phyloP scores from a whole-genome alignment of 1,140 invertebrate species.

The Laupala kohalensis region DNA sequence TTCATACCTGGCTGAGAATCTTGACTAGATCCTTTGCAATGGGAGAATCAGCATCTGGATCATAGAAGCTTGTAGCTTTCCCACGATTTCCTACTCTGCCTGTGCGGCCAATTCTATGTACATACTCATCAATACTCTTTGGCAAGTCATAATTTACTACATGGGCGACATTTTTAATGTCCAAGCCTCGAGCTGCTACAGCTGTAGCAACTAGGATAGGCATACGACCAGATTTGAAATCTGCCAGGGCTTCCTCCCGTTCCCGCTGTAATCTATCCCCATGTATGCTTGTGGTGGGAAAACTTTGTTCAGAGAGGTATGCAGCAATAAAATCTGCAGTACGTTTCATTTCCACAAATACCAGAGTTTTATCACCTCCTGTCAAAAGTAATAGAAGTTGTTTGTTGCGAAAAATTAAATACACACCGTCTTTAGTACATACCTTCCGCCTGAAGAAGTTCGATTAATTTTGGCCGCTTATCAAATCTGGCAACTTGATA shows the following conservation, averaged over 20 bases:
- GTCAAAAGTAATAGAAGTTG: slow-evolving; percentile 18
- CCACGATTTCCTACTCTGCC: slow-evolving; percentile 87
- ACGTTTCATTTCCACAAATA: slow-evolving; percentile 84
- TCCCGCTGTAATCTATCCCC: slow-evolving; percentile 81
- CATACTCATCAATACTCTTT: slow-evolving; percentile 77
- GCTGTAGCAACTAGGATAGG: slow-evolving; percentile 81
- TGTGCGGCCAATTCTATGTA: slow-evolving; percentile 89
- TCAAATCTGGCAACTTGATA: slow-evolving; percentile 55
- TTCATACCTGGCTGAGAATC: slow-evolving; percentile 45
- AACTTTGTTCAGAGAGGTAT: slow-evolving; percentile 49
- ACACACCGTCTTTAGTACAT: slow-evolving; percentile 19
- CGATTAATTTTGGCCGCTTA: slow-evolving; percentile 58
- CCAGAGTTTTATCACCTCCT: slow-evolving; percentile 46
- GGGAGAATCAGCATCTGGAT: slow-evolving; percentile 42
- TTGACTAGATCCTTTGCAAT: slow-evolving; percentile 52
- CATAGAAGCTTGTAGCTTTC: slow-evolving; percentile 77
- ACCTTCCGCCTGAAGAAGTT: slow-evolving; percentile 49
- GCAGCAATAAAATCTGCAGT: slow-evolving; percentile 79
- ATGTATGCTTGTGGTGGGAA: slow-evolving; percentile 79
- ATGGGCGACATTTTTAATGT: slow-evolving; percentile 69
- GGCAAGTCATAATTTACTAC: slow-evolving; percentile 91
- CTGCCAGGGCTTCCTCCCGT: slow-evolving; percentile 70
- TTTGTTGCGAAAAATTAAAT: neutral
- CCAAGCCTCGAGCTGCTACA: slow-evolving; percentile 81
- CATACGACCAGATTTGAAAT: slow-evolving; percentile 63